Percentiles rank a stretch among this genome's conserved stretches.
These are phyloP conservation scores for Antechinus stuartii DNA, from an alignment of 2,113 vertebrate genomes.

Conservation along the genomic window DNA sequence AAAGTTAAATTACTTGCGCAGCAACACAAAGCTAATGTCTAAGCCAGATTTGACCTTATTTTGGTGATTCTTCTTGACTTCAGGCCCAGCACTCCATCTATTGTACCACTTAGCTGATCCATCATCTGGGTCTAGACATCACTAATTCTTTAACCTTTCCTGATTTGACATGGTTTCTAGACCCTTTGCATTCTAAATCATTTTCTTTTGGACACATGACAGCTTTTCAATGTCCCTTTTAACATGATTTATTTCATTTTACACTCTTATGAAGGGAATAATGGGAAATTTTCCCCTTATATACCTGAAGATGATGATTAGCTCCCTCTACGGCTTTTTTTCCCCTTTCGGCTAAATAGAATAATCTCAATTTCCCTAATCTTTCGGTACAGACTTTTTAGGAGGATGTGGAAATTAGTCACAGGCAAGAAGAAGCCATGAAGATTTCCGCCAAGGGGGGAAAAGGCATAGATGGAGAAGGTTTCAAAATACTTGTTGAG, in stretches of 20 bases:
- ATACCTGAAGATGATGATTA: not conserved
- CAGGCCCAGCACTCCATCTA: not conserved
- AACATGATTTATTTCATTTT: constrained; percentile 27
- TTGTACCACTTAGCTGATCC: not conserved
- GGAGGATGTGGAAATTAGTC: not conserved
- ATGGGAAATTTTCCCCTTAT: constrained; percentile 5
- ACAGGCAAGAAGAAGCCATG: constrained; percentile 14
- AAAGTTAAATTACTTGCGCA: not conserved
- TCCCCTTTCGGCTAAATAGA: constrained; percentile 23
- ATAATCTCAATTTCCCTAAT: not conserved
- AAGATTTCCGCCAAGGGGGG: constrained; percentile 13
- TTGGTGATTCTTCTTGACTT: not conserved
- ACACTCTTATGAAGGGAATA: constrained; percentile 38
- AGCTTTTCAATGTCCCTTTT: constrained; percentile 24
- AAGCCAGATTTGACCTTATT: not conserved
- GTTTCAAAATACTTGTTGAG: constrained; percentile 19
- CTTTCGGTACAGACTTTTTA: constrained; percentile 31
- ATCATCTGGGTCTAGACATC: not conserved
- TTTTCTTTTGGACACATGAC: not conserved
- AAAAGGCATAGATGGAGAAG: not conserved
- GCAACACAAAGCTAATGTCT: not conserved
- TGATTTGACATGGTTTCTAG: constrained; percentile 5
- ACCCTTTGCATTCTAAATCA: not conserved
- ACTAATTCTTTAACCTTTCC: constrained; percentile 1
- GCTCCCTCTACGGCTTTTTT: not conserved